A percentile compares a stretch with the other conserved stretches of the same genome.
Conservation (phyloP, 2,113 vertebrate species). For the Aptenodytes forsteri region DNA sequence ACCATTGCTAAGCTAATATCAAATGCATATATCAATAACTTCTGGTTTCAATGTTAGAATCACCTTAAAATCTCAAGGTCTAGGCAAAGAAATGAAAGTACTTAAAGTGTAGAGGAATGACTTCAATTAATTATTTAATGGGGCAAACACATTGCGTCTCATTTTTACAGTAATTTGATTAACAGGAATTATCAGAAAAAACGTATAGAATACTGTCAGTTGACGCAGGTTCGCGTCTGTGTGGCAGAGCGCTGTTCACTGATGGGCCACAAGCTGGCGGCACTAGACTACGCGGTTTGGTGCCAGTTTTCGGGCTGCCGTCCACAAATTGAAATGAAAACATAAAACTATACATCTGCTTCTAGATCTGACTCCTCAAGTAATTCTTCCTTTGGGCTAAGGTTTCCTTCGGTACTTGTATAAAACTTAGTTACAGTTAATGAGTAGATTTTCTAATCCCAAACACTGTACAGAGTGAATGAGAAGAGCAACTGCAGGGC, state of each 20-base stretch:
- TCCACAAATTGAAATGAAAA: neutral
- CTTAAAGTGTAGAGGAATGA: neutral
- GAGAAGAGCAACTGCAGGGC: neutral
- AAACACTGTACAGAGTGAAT: neutral
- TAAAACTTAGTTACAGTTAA: neutral
- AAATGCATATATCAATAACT: neutral
- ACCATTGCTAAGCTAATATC: neutral
- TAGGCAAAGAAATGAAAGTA: neutral
- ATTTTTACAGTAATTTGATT: neutral
- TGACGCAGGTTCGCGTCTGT: fast-evolving
- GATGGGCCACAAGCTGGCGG: neutral
- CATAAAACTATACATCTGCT: neutral
- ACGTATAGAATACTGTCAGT: neutral
- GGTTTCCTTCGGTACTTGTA: neutral
- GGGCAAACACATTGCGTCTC: neutral
- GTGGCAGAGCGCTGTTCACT: neutral
- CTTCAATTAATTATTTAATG: neutral
- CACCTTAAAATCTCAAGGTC: neutral
- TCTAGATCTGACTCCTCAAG: neutral
- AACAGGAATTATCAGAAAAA: neutral
- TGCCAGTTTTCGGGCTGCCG: neutral
- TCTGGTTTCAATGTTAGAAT: neutral
- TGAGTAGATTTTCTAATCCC: neutral
- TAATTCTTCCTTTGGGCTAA: neutral
- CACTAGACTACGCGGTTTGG: neutral